Percentiles rank a stretch among this genome's conserved stretches.
Conservation (phyloP, 2,888 invertebrate species). For the Parnassius apollo region DNA sequence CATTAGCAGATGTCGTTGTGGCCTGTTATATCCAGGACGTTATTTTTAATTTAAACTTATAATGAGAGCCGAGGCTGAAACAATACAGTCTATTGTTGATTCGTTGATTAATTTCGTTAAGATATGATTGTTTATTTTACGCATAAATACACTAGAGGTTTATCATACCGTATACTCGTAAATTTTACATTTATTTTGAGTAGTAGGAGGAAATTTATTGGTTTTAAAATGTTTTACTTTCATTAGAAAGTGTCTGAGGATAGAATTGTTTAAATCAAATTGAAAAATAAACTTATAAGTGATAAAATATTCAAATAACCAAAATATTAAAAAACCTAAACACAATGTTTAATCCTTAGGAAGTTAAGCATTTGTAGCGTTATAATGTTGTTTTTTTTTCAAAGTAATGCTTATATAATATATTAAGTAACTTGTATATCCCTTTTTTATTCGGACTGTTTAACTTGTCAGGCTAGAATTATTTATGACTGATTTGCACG, state of each 20-base stretch:
- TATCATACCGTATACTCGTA: too few species aligned
- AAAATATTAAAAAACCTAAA: too few species aligned
- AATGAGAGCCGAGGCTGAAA: slow-evolving; percentile 24
- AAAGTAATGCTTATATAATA: background rate
- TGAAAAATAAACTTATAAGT: too few species aligned
- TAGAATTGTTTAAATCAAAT: too few species aligned
- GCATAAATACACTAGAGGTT: background rate
- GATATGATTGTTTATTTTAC: slow-evolving; percentile 15
- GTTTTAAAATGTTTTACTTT: too few species aligned
- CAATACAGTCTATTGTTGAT: slow-evolving; percentile 24
- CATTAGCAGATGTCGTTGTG: slow-evolving; percentile 24
- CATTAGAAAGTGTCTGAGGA: too few species aligned
- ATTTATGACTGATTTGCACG: slow-evolving; percentile 69
- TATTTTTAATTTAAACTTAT: slow-evolving; percentile 27
- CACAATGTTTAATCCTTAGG: too few species aligned
- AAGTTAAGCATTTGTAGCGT: background rate
- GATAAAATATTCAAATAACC: too few species aligned
- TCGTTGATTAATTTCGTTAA: slow-evolving; percentile 26
- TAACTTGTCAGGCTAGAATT: slow-evolving; percentile 72
- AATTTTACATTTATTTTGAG: too few species aligned
- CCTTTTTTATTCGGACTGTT: slow-evolving; percentile 56
- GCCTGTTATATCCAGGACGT: slow-evolving; percentile 18
- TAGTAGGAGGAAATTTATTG: too few species aligned
- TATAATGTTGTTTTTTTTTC: background rate
- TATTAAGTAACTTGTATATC: slow-evolving; percentile 35